Conservation (phyloP, 1,140 invertebrate species). For the Plectrocnemia conspersa region DNA sequence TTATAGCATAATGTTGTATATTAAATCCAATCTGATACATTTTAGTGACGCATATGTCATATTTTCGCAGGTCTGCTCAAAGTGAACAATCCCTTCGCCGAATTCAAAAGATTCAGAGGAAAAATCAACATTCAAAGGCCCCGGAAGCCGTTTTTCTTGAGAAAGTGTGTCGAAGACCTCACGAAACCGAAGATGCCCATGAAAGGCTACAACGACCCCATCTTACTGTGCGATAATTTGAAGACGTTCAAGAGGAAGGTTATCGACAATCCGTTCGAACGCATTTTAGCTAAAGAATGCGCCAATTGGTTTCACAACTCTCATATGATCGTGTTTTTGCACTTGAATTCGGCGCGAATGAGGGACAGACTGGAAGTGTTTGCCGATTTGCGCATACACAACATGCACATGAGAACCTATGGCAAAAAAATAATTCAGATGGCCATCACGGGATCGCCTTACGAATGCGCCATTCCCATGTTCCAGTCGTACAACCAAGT, state of each 20-base stretch:
- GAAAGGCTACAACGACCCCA: constrained; percentile 43
- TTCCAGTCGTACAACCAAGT: constrained; percentile 55
- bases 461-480: constrained; percentile 55
- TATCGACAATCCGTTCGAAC: constrained; percentile 61
- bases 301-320: constrained; percentile 64
- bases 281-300: constrained; percentile 64
- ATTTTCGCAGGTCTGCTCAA: constrained; percentile 43
- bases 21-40: no score
- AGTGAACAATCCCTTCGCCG: constrained; percentile 44
- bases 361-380: constrained; percentile 58
- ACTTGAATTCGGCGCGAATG: constrained; percentile 61
- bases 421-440: constrained; percentile 54
- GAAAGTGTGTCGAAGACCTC: constrained; percentile 57
- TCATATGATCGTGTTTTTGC: constrained; percentile 63
- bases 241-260: constrained; percentile 26
- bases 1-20: no score
- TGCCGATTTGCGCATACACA: constrained; percentile 55
- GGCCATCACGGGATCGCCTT: constrained; percentile 58
- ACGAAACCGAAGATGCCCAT: constrained; percentile 56
- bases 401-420: constrained; percentile 63
- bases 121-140: constrained; percentile 74
- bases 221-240: constrained; percentile 19
- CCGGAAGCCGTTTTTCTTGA: constrained; percentile 59
- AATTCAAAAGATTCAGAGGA: constrained; percentile 60
- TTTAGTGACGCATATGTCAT: constrained; percentile 7